These are phyloP conservation scores for Gracilinanus agilis DNA, from an alignment of 2,113 vertebrate species.

Conservation along the genomic window DNA sequence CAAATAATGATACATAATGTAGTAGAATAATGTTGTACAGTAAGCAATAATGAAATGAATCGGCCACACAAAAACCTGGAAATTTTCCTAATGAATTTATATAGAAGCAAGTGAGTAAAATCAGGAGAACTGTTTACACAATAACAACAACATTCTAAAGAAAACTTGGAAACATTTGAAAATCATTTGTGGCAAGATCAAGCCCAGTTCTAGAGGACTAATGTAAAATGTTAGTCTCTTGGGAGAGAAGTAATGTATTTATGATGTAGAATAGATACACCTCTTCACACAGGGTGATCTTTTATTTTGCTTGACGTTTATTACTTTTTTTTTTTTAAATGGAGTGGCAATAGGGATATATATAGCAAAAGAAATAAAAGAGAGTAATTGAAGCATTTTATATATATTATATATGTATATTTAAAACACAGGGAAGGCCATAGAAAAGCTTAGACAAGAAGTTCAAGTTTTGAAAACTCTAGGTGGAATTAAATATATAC, in stretches of 20 bases:
- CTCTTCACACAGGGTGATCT: not conserved
- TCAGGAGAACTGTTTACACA: not conserved
- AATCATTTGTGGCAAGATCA: not conserved
- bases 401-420: no score
- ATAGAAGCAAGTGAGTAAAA: not conserved
- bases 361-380: not conserved
- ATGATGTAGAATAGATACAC: not conserved
- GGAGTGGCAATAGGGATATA: not conserved
- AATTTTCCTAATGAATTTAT: not conserved
- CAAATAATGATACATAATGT: no score
- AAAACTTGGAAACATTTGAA: not conserved
- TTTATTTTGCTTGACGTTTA: not conserved
- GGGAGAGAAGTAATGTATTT: not conserved
- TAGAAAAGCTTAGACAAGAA: not conserved
- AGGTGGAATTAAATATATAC: not conserved
- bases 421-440: not conserved
- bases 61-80: not conserved
- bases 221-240: not conserved
- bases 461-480: not conserved
- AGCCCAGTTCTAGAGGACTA: not conserved
- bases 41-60: not conserved
- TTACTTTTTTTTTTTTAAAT: not conserved
- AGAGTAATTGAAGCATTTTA: not conserved
- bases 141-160: not conserved
- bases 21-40: no score